Evolutionary conservation across 2,888 invertebrate genomes (phyloP), one percentile per base, ranked within the genome.

Genomic region (Oeneis ivallda): DNA sequence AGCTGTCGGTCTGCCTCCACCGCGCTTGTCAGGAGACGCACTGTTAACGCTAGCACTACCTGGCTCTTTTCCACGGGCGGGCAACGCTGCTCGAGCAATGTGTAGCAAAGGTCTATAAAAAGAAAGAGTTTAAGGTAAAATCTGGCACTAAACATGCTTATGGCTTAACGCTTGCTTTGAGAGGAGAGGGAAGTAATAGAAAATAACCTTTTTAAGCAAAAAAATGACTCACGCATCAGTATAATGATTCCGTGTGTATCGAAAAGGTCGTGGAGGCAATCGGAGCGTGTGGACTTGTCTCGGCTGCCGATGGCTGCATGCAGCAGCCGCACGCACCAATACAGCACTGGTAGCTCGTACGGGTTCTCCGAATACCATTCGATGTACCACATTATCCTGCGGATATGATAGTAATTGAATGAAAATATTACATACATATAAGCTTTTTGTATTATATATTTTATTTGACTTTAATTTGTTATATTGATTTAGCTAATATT

Each of bases 291-390:
- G 0, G 70, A 58, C 3, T 63, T 62, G 5, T 67, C 60, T 8
- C 80, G 74, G 11, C 71, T 67, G 34, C 68, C 66, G 0, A 74
- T 70, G 0, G 81, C 72, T 0, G 77, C 80, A 2, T 82, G 82
- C 10, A 91, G 75, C 1, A 89, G 66, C 13, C 91, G 74, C 47
- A 88, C 63, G 67, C 86, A 83, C 91, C 91, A 92, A 68, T 91
- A 91, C 54, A 92, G 70, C 1, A 83, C 74, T 0, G 78, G 66
- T 32, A 87, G 67, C 64, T 89, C 88, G 67, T 79, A 92, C 0
- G 89, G 88, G 60, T 72, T 82, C 68, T 83, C 85, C 0, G 85
- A 79, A 65, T 90, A 92, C 91, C 91, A 90, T 65, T 92, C 91
- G 15, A 90, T 83, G 70, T 89, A 89, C 90, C 89, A 91, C 84